Evolutionary conservation across 2,797 vertebrate genomes (phyloP), one percentile per base, ranked within the genome.

Genomic region (Alauda arvensis): DNA sequence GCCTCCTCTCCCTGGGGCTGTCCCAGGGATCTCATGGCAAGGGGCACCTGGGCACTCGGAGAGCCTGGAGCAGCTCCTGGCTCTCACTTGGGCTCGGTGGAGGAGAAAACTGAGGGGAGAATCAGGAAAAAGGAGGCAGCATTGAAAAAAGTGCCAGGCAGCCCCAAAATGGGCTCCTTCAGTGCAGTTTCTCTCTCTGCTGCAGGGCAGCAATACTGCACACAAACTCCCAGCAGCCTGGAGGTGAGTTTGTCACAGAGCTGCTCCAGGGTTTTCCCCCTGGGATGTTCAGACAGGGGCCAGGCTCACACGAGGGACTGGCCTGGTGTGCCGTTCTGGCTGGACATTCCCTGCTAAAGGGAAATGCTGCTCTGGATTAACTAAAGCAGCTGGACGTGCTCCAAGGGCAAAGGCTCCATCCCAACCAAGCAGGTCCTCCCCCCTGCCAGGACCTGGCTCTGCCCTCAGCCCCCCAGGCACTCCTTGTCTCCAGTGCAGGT

Each of bases 51-150:
- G 18, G 52, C 0, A 0, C 34, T 25, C 51, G 10, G 42, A 3
- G 29, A 5, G 31, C 43, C 74, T n/a, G 53, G 3, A 13, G 51
- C 0, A 7, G 24, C 52, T 56, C 31, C 51, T 28, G 48, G 63
- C 21, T 8, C 63, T 60, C 57, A 5, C 20, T 42, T 33, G 4
- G 39, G 6, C 2, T 0, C 1, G 13, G 29, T 0, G 2, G 46
- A 49, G 23, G 23, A n/a, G 15, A 69, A 83, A 65, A 52, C 12
- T 37, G 63, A 42, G 33, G 2, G 2, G 3, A 3, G 48, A 53
- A 16, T 1, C 65, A 43, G 61, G 14, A 62, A 26, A 66, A 66
- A 49, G 6, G 40, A 51, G 53, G 19, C 52, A 59, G 33, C 3
- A 0, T 10, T 16, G 4, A 13, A 43, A 65, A 43, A 60, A 33